Conservation (phyloP, 2,888 invertebrate species). For the Euplagia quadripunctaria region DNA sequence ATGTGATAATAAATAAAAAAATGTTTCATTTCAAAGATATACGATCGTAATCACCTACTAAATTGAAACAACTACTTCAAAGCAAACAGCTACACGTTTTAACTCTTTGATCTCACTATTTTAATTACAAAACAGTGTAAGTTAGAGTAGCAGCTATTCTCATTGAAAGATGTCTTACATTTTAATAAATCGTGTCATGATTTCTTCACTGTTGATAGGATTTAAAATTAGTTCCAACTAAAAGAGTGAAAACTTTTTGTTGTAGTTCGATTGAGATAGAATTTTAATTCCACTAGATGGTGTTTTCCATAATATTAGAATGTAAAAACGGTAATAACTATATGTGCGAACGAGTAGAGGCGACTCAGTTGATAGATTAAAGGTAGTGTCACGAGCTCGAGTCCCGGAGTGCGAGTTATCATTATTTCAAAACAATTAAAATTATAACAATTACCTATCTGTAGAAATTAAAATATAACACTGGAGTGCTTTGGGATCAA, state of each 20-base stretch:
- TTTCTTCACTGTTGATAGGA: background rate
- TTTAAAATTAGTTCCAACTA: background rate
- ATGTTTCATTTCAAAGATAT: conserved; percentile 3
- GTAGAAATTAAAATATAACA: no score
- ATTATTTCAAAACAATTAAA: background rate
- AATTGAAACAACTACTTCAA: conserved; percentile 63
- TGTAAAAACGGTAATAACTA: background rate
- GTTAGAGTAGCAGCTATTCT: conserved; percentile 39
- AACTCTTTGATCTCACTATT: conserved; percentile 75
- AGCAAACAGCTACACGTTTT: conserved; percentile 62
- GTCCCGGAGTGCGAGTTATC: background rate
- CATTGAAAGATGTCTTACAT: background rate
- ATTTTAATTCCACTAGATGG: background rate
- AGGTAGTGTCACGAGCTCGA: background rate
- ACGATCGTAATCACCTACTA: conserved; percentile 9
- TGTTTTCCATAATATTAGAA: background rate
- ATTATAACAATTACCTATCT: no score
- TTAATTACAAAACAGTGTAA: conserved; percentile 70
- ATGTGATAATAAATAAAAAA: conserved; percentile 3
- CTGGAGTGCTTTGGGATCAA: no score
- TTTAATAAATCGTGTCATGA: background rate
- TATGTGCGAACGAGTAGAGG: background rate
- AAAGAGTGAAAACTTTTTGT: background rate
- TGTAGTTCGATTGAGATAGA: background rate
- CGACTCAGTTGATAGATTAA: background rate